phyloP scores from a whole-genome alignment of 2,888 invertebrate genomes.

The Euplexia lucipara region DNA sequence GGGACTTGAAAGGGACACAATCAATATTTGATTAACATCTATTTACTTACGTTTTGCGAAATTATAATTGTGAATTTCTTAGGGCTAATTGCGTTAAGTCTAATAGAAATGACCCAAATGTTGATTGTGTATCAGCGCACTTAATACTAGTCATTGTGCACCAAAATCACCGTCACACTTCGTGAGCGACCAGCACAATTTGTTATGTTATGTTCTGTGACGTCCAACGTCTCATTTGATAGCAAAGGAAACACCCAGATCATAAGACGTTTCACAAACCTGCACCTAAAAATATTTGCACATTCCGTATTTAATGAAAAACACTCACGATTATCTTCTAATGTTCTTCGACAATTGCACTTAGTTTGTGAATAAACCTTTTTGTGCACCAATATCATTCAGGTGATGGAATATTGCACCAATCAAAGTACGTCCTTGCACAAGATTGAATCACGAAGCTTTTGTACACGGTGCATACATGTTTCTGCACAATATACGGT shows the following conservation, averaged over 20 bases:
- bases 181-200: slow-evolving; percentile 38
- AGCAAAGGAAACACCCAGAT: slow-evolving; percentile 35
- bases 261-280: slow-evolving; percentile 44
- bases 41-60: slow-evolving; percentile 3
- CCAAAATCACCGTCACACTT: slow-evolving; percentile 31
- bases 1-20: slow-evolving; percentile 49
- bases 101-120: slow-evolving; percentile 29
- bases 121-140: slow-evolving; percentile 52
- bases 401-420: slow-evolving; percentile 70
- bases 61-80: slow-evolving; percentile 4
- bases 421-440: slow-evolving; percentile 70
- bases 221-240: slow-evolving; percentile 49
- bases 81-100: neutral
- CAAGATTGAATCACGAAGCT: slow-evolving; percentile 68
- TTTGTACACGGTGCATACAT: slow-evolving; percentile 68
- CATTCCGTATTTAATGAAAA: slow-evolving; percentile 32
- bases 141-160: slow-evolving; percentile 31
- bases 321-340: slow-evolving; percentile 34
- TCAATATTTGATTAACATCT: slow-evolving; percentile 61
- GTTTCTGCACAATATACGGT: slow-evolving; percentile 66
- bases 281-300: slow-evolving; percentile 52
- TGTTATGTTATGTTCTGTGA: slow-evolving; percentile 44
- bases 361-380: slow-evolving; percentile 53
- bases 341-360: slow-evolving; percentile 55
- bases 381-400: slow-evolving; percentile 61